phyloP scores from a whole-genome alignment of 2,113 vertebrate genomes.

The Scomber scombrus region DNA sequence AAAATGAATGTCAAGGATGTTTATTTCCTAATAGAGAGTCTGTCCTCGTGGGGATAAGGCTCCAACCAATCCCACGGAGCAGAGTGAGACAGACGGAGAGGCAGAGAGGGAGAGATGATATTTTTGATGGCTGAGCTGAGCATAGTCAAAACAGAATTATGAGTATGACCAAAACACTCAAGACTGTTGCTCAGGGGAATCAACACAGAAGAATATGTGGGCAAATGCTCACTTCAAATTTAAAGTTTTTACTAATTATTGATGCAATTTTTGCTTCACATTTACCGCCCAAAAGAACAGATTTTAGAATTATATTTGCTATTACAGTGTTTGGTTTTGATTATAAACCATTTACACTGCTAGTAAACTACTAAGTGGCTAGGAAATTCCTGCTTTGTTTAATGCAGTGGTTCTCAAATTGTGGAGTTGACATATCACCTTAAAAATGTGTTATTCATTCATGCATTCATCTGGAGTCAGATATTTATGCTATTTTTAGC shows the following conservation, averaged over 20 bases:
- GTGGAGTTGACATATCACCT: no score
- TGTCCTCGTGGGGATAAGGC: neutral
- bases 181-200: neutral
- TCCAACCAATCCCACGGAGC: conserved; percentile 21
- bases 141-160: conserved; percentile 28
- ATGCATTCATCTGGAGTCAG: no score
- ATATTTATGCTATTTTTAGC: no score
- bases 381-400: no score
- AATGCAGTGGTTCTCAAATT: no score
- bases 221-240: conserved; percentile 2
- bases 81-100: neutral
- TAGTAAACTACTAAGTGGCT: no score
- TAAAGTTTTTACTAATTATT: conserved; percentile 5
- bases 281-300: no score
- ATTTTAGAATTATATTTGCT: no score
- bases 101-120: conserved; percentile 9
- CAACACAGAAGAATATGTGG: neutral
- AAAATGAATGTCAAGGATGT: conserved; percentile 55
- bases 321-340: no score
- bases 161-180: conserved; percentile 16
- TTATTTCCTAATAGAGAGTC: conserved; percentile 48
- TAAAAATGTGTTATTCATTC: no score
- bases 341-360: no score
- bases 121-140: conserved; percentile 30
- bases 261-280: no score